phyloP scores from a whole-genome alignment of 1,140 invertebrate species.

The Pogonus chalceus region DNA sequence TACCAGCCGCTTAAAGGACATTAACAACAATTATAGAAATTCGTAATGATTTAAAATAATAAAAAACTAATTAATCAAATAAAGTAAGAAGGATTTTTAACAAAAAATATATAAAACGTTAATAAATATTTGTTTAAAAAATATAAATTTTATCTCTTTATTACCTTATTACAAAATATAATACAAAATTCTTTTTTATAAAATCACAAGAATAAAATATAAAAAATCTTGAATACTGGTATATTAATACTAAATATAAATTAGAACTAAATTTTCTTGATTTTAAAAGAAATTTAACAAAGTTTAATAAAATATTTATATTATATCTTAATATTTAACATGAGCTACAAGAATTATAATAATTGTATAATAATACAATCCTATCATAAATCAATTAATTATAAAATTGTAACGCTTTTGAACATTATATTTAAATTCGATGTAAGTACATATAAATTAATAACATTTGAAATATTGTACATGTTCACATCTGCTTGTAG shows the following conservation, averaged over 20 bases:
- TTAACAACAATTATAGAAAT: too few species aligned
- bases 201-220: not conserved
- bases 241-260: conserved; percentile 1
- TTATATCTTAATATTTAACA: not conserved
- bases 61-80: too few species aligned
- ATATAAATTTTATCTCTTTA: not conserved
- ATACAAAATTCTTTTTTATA: not conserved
- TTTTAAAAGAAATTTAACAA: not conserved
- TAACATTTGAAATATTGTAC: too few species aligned
- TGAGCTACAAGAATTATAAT: conserved; percentile 14
- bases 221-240: not conserved
- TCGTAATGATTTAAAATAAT: too few species aligned
- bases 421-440: not conserved
- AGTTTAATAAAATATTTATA: not conserved
- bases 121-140: not conserved
- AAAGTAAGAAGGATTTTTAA: too few species aligned
- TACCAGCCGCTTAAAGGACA: too few species aligned
- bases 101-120: too few species aligned
- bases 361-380: not conserved
- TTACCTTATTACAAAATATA: not conserved
- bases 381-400: not conserved
- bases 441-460: too few species aligned
- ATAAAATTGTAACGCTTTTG: conserved; percentile 3
- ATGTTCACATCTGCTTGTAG: too few species aligned
- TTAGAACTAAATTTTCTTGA: not conserved